These are phyloP conservation scores for Polyommatus iphigenia DNA, from an alignment of 2,888 invertebrate species.

Conservation along the genomic window DNA sequence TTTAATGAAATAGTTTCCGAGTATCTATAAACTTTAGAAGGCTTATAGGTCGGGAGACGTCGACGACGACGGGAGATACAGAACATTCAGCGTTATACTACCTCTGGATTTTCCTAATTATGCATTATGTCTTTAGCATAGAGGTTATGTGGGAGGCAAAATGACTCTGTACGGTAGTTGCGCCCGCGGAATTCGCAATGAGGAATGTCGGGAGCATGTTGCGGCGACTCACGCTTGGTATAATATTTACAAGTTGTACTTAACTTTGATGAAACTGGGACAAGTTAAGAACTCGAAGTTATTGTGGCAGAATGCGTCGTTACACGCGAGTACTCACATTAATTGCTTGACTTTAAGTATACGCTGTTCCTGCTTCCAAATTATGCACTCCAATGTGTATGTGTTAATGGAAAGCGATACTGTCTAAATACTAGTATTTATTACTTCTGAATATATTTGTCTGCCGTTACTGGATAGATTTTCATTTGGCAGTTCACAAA, in stretches of 20 bases:
- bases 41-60: not conserved
- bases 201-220: conserved; percentile 32
- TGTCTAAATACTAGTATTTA: too few species aligned
- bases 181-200: conserved; percentile 31
- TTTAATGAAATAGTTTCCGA: conserved; percentile 1
- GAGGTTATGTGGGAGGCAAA: not conserved
- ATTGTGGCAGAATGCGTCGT: conserved; percentile 10
- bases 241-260: not conserved
- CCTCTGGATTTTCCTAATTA: not conserved
- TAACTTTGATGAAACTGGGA: not conserved
- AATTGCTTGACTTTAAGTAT: not conserved
- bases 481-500: too few species aligned
- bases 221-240: not conserved
- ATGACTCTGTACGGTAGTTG: not conserved
- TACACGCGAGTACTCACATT: not conserved
- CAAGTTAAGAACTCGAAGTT: conserved; percentile 11
- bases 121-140: not conserved
- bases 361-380: too few species aligned
- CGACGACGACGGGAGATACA: not conserved
- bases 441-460: too few species aligned
- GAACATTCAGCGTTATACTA: not conserved
- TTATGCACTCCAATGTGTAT: too few species aligned
- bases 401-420: too few species aligned
- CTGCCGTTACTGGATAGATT: too few species aligned
- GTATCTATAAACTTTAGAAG: conserved; percentile 10